Base-by-base conservation (phyloP, 2,888 invertebrate species). In the Thalpophila matura region DNA sequence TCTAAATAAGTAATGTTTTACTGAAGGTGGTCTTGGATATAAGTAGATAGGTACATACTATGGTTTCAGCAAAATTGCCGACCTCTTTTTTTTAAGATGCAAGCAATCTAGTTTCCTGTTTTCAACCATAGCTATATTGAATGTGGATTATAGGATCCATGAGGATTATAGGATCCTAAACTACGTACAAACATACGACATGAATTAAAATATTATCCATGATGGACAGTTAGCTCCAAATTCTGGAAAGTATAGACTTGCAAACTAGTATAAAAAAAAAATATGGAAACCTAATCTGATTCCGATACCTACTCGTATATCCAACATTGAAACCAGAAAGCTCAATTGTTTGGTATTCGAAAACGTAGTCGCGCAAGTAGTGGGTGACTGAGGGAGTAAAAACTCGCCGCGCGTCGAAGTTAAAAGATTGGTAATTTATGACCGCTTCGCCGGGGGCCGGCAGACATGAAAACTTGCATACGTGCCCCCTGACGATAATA, bases 401-500 rank as follows among this genome's bases (percentile, higher is more conserved):
- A 61, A 67, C 54, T 18, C 45, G 29, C 24, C 18, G n/a, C 55
- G 24, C 37, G 51, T 47, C 60, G 46, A 74, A 74, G 61, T 70
- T 64, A 67, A 76, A 76, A 66, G 66, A 76, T 75, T 54, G 56
- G 60, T 76, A 74, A 78, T 78, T 78, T 78, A 78, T 55, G 76
- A 70, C 33, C 68, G 45, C 42, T 46, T 59, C 43, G 64, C 51
- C 59, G 26, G 61, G 45, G 67, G 61, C 55, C 20, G 26, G 24
- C 56, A 51, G 33, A 53, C 60, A 63, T 59, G 62, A 57, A 56
- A 78, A 74, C 73, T 74, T 67, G 67, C 79, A 79, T 78, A 78
- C 76, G 77, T 76, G 77, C 75, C 60, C 68, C 72, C 20, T 22
- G 74, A 74, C 70, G 67, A 70, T 78, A 79, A 78, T 78, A 75